Base-by-base conservation (phyloP, 2,797 vertebrate species). In the Chrosomus eos region DNA sequence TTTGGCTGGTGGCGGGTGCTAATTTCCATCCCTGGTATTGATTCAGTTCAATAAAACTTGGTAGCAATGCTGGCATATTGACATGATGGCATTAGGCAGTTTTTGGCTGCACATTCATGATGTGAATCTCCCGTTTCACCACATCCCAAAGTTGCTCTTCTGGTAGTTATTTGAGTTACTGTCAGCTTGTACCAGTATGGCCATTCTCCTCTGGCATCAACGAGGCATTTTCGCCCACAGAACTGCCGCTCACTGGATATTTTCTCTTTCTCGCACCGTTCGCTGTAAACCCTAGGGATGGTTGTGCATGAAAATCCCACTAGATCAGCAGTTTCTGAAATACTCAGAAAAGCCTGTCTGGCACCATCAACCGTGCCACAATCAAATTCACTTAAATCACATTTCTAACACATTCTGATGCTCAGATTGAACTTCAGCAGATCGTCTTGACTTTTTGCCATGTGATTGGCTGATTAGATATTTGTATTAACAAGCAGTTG, bases 121-220 rank as follows among this genome's bases (percentile, higher is more conserved):
- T 28, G 60, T 16, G 26, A 64, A 64, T 31, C 14, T 31, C 60
- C 9, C 4, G 0, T 58, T 58, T 4, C 55, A 58, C 55, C 23
- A 58, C 23, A 58, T n/a, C 23, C 26, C 60, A 31, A 62, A 28
- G 60, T 28, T 28, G n/a, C 2, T 28, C 13, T 28, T 62, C n/a
- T 62, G 14, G 26, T 64, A 64, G 60, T 64, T 7, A 2, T 64
- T 62, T 62, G 26, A 62, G 11, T 62, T 28, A 16, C 26, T 7
- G 26, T 87, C 81, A 87, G 28, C 73, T 89, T 31, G 2, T 86
- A 90, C 80, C 85, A 89, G 66, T 90, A 89, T 85, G 87, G 45
- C 82, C 81, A 79, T 90, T 91, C 76, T 89, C 87, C 86, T 90
- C 78, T 87, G 89, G 89, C 89, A 88, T 89, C 89, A 90, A 86